Evolutionary conservation across 2,888 invertebrate genomes (phyloP), one percentile per base, ranked within the genome.

Genomic region (Herminia tarsipennalis): DNA sequence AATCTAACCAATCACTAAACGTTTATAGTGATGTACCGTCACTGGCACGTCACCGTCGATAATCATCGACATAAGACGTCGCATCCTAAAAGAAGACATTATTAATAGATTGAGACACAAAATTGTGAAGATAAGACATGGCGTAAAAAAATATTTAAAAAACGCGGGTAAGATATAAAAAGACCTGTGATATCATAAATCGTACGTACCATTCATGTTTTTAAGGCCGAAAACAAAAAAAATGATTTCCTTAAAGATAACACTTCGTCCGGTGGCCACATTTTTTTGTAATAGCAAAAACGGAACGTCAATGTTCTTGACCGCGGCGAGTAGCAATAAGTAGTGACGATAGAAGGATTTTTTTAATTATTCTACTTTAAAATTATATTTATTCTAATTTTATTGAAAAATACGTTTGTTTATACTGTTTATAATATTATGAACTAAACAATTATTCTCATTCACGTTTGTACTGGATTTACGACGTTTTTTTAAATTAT

Each of bases 21-120:
- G 43, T 49, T 52, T 56, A 57, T 69, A 73, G 77, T 73, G 68
- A 70, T 76, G 77, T 69, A 62, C 74, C 66, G 59, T 70, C 68
- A 64, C 67, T 50, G 51, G 56, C 71, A 66, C 65, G 63, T 58
- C 55, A 55, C 76, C 81, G 83, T 86, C 85, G 79, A 79, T 78
- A 71, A 75, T 76, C 70, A 71, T 70, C 77, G 61, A 68, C 72
- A 83, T 76, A 79, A 83, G 81, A 82, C 75, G 80, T 79, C 79
- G 73, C 75, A 73, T 74, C 76, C 79, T 83, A 83, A 87, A 87
- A 86, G 81, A 83, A 86, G 82, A 85, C 88, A 79, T 88, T 87
- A 88, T 88, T 88, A 90, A 88, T 89, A 87, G 88, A 90, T 89
- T 86, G 85, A 89, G 88, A 88, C 87, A 88, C 87, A 86, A 86